Percentiles rank a stretch among this genome's conserved stretches.
These are phyloP conservation scores for Caenorhabditis latens DNA, from an alignment of 1,140 invertebrate species.

Conservation along the genomic window DNA sequence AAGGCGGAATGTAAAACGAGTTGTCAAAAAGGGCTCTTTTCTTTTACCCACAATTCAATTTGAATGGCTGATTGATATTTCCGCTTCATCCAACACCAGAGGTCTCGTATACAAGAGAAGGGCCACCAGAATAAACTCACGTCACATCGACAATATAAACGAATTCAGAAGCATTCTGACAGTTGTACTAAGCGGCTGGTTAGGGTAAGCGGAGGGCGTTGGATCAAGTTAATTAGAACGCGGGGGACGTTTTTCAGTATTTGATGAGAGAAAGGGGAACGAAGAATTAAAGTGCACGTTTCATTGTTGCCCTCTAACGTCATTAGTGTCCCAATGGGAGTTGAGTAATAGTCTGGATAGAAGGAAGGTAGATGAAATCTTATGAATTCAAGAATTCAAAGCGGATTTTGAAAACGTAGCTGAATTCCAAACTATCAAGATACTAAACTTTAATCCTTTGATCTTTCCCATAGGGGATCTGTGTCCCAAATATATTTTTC, in stretches of 20 bases:
- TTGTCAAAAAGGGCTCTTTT: neutral
- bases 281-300: neutral
- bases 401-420: no score
- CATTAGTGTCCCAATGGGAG: no score
- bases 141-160: neutral
- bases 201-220: neutral
- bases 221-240: neutral
- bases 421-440: no score
- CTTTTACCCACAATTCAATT: neutral
- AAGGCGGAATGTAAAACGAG: constrained; percentile 6
- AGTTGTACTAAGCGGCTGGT: neutral
- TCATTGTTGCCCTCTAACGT: neutral
- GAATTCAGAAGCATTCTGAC: neutral
- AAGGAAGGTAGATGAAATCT: no score
- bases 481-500: no score
- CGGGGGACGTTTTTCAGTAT: neutral
- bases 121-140: neutral
- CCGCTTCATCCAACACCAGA: constrained; percentile 21
- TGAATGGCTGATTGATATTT: constrained; percentile 50
- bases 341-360: no score
- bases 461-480: no score
- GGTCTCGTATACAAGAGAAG: neutral
- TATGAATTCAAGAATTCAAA: no score
- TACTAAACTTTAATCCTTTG: no score
- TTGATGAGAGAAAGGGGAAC: neutral